A percentile compares a stretch with the other conserved stretches of the same genome.
These are phyloP conservation scores for Lamprotornis superbus DNA, from an alignment of 2,113 vertebrate genomes.

Conservation along the genomic window DNA sequence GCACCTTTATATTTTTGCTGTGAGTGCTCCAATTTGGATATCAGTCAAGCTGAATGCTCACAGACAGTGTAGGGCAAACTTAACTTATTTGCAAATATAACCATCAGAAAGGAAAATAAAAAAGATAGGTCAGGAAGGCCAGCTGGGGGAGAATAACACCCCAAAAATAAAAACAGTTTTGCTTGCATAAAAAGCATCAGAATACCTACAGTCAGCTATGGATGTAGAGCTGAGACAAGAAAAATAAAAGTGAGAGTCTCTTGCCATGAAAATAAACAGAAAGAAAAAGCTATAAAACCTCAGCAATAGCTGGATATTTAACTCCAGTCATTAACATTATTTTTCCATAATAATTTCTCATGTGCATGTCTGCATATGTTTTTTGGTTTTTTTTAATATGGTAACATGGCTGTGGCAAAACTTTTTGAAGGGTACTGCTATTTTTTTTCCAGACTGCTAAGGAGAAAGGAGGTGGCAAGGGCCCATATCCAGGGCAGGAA, in stretches of 20 bases:
- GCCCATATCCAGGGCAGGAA: background rate
- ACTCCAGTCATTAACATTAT: background rate
- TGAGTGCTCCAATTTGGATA: conserved; percentile 16
- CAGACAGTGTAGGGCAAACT: background rate
- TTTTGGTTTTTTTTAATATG: background rate
- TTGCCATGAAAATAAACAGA: background rate
- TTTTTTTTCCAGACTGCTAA: background rate
- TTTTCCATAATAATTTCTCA: background rate
- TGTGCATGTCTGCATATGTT: background rate
- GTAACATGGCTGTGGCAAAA: background rate
- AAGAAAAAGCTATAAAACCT: background rate
- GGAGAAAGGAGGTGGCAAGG: background rate
- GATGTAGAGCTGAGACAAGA: background rate
- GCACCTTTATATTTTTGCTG: conserved; percentile 45
- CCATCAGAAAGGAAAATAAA: conserved; percentile 3
- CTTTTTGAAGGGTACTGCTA: background rate
- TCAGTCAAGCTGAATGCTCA: conserved; percentile 15
- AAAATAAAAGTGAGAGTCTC: background rate
- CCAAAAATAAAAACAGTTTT: background rate
- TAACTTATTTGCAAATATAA: conserved; percentile 7
- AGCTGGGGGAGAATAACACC: background rate
- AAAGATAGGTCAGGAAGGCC: background rate
- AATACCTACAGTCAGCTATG: background rate
- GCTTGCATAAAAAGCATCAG: background rate
- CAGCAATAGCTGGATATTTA: background rate